Percentiles rank a stretch among this genome's conserved stretches.
These are phyloP conservation scores for Odontamblyopus lacepedii DNA, from an alignment of 2,797 vertebrate species.

Conservation along the genomic window DNA sequence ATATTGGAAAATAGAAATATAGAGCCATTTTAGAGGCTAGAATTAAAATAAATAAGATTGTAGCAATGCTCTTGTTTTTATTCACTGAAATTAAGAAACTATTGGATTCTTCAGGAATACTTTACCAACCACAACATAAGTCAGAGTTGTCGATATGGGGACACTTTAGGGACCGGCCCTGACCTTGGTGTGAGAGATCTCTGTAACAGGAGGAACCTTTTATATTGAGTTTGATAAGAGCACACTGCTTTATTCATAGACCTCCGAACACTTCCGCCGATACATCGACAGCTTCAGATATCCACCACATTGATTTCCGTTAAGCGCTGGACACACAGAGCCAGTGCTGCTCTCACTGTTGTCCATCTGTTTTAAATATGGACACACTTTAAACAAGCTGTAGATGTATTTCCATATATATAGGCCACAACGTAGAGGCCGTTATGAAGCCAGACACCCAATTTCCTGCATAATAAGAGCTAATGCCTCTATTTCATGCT, in stretches of 20 bases:
- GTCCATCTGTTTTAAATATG: slow-evolving; percentile 38
- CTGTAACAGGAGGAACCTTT: slow-evolving; percentile 66
- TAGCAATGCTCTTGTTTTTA: not conserved
- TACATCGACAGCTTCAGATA: slow-evolving; percentile 47
- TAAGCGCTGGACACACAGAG: slow-evolving; percentile 14
- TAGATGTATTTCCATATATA: slow-evolving; percentile 69
- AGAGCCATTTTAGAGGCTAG: not conserved
- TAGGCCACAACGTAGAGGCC: slow-evolving; percentile 54
- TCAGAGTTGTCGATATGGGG: slow-evolving; percentile 15
- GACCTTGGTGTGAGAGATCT: slow-evolving; percentile 67
- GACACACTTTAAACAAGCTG: slow-evolving; percentile 56
- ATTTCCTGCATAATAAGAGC: slow-evolving; percentile 67
- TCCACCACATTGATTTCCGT: slow-evolving; percentile 41
- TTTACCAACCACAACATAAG: not conserved
- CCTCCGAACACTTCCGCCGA: slow-evolving; percentile 40
- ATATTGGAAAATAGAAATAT: not conserved
- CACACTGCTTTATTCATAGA: slow-evolving; percentile 59
- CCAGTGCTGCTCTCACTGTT: slow-evolving; percentile 30
- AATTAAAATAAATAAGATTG: not conserved
- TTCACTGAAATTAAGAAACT: slow-evolving; percentile 30
- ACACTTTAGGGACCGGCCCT: slow-evolving; percentile 59
- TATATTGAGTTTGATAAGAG: slow-evolving; percentile 64
- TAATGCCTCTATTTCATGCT: slow-evolving; percentile 75
- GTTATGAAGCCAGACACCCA: slow-evolving; percentile 66
- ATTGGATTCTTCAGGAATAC: slow-evolving; percentile 10